Percentiles rank a stretch among this genome's conserved stretches.
Conservation (phyloP, 1,140 invertebrate genomes). For the Apis florea region DNA sequence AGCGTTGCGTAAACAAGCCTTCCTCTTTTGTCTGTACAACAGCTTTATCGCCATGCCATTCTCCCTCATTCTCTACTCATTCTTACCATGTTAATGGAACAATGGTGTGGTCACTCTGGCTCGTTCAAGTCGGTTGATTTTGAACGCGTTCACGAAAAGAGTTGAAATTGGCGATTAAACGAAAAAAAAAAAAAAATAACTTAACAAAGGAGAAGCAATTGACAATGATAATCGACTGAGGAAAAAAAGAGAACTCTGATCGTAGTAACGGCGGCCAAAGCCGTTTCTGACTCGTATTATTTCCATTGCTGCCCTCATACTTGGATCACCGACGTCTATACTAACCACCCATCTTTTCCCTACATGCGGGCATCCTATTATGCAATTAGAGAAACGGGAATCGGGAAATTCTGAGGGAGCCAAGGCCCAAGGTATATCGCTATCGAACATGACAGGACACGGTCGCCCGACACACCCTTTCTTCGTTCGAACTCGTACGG, state of each 20-base stretch:
- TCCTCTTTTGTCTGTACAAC: slow-evolving; percentile 49
- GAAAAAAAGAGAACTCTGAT: no score
- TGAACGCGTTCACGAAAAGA: not conserved
- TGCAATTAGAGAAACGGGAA: slow-evolving; percentile 76
- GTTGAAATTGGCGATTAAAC: no score
- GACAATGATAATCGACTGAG: no score
- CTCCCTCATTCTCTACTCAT: slow-evolving; percentile 16
- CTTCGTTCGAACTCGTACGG: slow-evolving; percentile 78
- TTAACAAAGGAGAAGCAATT: not conserved
- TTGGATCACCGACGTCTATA: slow-evolving; percentile 55
- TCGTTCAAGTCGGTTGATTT: slow-evolving; percentile 17
- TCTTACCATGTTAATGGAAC: slow-evolving; percentile 63
- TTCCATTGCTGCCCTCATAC: slow-evolving; percentile 60
- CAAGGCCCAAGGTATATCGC: slow-evolving; percentile 77
- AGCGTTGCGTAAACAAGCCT: slow-evolving; percentile 69
- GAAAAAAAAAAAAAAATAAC: no score
- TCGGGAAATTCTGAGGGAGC: slow-evolving; percentile 75
- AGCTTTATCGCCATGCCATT: slow-evolving; percentile 48
- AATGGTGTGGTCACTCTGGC: slow-evolving; percentile 30
- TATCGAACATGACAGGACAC: slow-evolving; percentile 80
- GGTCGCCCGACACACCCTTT: slow-evolving; percentile 80
- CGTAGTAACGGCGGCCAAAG: not conserved
- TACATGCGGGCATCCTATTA: slow-evolving; percentile 79
- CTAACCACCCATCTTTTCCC: slow-evolving; percentile 60
- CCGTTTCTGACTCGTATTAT: slow-evolving; percentile 34